Conservation (phyloP, 2,888 invertebrate species). For the Andrena hattorfiana region DNA sequence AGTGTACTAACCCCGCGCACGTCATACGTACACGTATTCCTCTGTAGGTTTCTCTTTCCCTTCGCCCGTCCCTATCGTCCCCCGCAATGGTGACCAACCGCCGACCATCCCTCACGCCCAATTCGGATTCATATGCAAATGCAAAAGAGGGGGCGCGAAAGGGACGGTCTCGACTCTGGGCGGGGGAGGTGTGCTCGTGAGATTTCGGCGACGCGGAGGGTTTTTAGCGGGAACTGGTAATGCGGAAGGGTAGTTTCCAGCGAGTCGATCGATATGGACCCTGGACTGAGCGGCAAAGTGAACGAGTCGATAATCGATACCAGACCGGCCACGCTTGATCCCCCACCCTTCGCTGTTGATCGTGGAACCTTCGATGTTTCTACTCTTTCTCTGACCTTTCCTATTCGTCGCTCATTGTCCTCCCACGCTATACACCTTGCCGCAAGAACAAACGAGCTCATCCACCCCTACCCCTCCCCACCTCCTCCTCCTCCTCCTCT, state of each 20-base stretch:
- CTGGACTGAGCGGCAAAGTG: conserved; percentile 18
- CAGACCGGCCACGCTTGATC: conserved; percentile 19
- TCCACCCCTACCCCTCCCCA: conserved; percentile 19
- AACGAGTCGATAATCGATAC: conserved; percentile 59
- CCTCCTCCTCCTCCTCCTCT: conserved; percentile 20
- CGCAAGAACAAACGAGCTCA: conserved; percentile 32
- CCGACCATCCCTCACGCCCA: conserved; percentile 69
- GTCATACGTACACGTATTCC: conserved; percentile 18
- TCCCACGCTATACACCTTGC: neutral
- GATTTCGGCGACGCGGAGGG: conserved; percentile 61
- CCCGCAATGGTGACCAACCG: conserved; percentile 51
- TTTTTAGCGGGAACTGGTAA: conserved; percentile 73
- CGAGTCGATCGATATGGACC: conserved; percentile 45
- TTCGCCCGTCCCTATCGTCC: conserved; percentile 55
- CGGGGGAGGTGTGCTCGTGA: conserved; percentile 41
- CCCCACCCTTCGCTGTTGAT: conserved; percentile 16
- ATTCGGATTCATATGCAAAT: conserved; percentile 81
- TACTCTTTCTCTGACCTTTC: conserved; percentile 30
- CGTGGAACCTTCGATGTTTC: conserved; percentile 37
- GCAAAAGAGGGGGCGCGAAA: conserved; percentile 39
- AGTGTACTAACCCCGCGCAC: conserved; percentile 9
- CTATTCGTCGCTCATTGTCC: conserved; percentile 42
- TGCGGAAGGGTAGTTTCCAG: conserved; percentile 77
- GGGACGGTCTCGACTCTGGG: neutral
- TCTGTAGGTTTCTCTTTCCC: conserved; percentile 28